Evolutionary conservation across 2,113 vertebrate genomes (phyloP), one percentile per base, ranked within the genome.

Genomic region (Neodon shergylaensis): DNA sequence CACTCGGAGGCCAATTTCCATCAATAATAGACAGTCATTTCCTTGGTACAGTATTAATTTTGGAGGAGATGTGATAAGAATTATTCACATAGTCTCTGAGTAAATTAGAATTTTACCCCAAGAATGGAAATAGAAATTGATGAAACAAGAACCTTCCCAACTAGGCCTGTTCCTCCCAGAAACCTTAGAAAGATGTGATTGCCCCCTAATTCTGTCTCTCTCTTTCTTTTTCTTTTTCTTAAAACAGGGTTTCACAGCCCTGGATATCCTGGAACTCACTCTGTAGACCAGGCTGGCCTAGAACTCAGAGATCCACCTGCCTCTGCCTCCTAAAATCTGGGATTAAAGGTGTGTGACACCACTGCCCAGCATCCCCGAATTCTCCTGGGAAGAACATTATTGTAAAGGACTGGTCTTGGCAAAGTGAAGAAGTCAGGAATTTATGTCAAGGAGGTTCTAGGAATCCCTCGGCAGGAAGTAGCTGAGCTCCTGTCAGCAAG

Each of bases 51-150:
- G 11, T 47, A 88, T 79, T 91, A 77, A 81, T 91, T 89, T 95
- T 92, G 26, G 87, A 86, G 44, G 5, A 97, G 9, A 82, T 39
- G 21, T 12, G 87, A 76, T 16, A 7, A 14, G 13, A 70, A 14
- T 91, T 92, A 92, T 33, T 85, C 13, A 77, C 78, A 81, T 42
- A 24, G 58, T 36, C 24, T 8, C 21, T 84, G 94, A 68, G 78
- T 83, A 74, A 96, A 81, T 79, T 36, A 76, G 52, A 11, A 76
- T 39, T 92, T 89, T 94, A 93, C 76, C 19, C 31, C 47, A 81
- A 76, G 10, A 90, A 24, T 49, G 8, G 33, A 95, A 95, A 63
- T 63, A 70, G 33, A 76, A 92, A 68, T 92, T 52, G 13, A 11
- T 68, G 66, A 88, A 92, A 54, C 9, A 91, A 72, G 42, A 73